Conservation (phyloP, 2,797 vertebrate genomes). For the Trachurus trachurus region DNA sequence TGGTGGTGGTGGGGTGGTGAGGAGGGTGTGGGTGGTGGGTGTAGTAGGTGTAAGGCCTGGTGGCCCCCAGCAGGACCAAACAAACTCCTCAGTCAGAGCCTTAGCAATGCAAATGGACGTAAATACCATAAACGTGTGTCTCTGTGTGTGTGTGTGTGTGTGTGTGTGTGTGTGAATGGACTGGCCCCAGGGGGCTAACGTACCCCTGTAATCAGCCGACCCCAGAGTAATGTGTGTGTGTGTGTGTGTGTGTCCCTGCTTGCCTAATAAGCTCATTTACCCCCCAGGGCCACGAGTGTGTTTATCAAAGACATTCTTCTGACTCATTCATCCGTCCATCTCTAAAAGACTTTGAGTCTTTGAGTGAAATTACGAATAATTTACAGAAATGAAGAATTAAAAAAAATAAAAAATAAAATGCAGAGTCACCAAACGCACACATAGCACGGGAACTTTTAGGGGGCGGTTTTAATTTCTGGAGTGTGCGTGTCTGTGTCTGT, state of each 20-base stretch:
- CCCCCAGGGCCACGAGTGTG: constrained; percentile 56
- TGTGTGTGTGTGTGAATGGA: constrained; percentile 66
- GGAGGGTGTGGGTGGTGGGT: no score
- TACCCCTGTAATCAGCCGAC: constrained; percentile 80
- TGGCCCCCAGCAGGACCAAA: constrained; percentile 81
- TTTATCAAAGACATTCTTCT: constrained; percentile 84
- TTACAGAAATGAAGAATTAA: constrained; percentile 10
- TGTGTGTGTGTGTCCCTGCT: constrained; percentile 61
- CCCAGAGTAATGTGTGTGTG: constrained; percentile 53
- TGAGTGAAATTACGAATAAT: constrained; percentile 48
- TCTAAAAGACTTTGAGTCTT: constrained; percentile 52
- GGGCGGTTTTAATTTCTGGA: no score
- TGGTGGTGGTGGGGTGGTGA: no score
- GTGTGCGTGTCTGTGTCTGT: no score
- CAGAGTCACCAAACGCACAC: background rate
- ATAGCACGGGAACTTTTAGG: no score
- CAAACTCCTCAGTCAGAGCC: constrained; percentile 71
- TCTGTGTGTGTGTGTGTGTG: constrained; percentile 58
- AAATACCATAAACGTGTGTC: constrained; percentile 73
- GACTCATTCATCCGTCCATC: constrained; percentile 71
- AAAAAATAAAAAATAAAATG: background rate
- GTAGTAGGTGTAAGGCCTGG: constrained; percentile 10
- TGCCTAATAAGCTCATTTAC: constrained; percentile 75
- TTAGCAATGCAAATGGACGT: constrained; percentile 79
- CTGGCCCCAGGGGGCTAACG: constrained; percentile 72